Evolutionary conservation across 2,113 vertebrate species (phyloP).

Genomic region (Triplophysa siluroides): DNA sequence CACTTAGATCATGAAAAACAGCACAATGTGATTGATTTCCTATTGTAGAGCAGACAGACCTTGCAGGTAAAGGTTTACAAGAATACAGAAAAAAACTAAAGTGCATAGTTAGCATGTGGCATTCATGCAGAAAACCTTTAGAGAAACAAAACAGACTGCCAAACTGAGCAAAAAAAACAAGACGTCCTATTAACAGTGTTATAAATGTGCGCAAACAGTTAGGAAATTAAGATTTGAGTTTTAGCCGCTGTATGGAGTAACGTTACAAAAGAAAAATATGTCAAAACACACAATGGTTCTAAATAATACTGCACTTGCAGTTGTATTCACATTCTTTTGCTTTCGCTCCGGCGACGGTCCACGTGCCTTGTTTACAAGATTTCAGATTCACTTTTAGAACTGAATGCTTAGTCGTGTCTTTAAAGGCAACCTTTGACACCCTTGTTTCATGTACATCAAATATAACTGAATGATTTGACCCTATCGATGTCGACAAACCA

Average conservation of each 20-base stretch:
- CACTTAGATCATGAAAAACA: slow-evolving; percentile 15
- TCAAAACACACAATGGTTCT: background rate
- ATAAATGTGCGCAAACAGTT: background rate
- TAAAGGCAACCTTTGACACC: background rate
- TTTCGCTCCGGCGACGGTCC: slow-evolving; percentile 32
- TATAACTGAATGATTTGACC: slow-evolving; percentile 29
- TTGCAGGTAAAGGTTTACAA: slow-evolving; percentile 38
- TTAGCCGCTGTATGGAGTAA: background rate
- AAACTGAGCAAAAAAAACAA: slow-evolving; percentile 19
- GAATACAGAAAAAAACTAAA: background rate
- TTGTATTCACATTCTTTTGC: slow-evolving; percentile 10
- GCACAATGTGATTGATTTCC: background rate
- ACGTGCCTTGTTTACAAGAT: slow-evolving; percentile 48
- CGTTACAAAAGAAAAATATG: background rate
- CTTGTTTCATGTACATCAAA: slow-evolving; percentile 38
- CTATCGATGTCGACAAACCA: background rate
- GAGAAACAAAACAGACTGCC: slow-evolving; percentile 33
- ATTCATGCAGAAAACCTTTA: slow-evolving; percentile 16
- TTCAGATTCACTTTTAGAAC: slow-evolving; percentile 10
- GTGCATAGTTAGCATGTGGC: slow-evolving; percentile 43
- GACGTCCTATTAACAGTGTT: background rate
- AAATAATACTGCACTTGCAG: background rate
- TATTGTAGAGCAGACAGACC: slow-evolving; percentile 26
- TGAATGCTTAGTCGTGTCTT: slow-evolving; percentile 16
- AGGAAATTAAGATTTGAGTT: background rate